These are phyloP conservation scores for Channa argus DNA, from an alignment of 2,113 vertebrate species.

Conservation along the genomic window DNA sequence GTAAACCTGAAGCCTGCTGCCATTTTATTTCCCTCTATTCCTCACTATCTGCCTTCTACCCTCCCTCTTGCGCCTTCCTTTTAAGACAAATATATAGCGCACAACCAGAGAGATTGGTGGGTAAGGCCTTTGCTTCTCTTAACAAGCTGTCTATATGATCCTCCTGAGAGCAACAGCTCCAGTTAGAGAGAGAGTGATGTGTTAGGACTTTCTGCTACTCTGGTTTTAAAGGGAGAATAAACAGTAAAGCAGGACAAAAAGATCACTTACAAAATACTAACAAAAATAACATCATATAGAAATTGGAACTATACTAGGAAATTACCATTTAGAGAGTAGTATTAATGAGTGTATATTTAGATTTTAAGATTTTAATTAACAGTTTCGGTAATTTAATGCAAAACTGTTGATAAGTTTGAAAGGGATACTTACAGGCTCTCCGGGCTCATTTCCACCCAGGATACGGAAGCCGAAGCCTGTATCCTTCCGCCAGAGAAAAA, in stretches of 20 bases:
- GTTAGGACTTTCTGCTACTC: conserved; percentile 31
- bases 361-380: neutral
- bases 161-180: conserved; percentile 58
- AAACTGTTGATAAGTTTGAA: conserved; percentile 20
- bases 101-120: conserved; percentile 54
- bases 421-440: conserved; percentile 92
- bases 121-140: conserved; percentile 58
- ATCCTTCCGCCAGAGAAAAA: conserved; percentile 99
- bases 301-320: neutral
- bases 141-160: conserved; percentile 66
- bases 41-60: conserved; percentile 39
- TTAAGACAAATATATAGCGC: conserved; percentile 58
- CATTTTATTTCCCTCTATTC: conserved; percentile 56
- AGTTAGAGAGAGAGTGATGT: conserved; percentile 48
- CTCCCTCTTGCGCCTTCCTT: conserved; percentile 27
- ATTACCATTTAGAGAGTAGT: neutral
- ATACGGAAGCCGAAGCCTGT: conserved; percentile 99
- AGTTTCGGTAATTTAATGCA: neutral
- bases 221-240: conserved; percentile 24
- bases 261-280: neutral
- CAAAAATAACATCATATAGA: conserved; percentile 9
- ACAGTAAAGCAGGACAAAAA: conserved; percentile 7
- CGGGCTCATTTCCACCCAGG: conserved; percentile 97
- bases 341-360: neutral
- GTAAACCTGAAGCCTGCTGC: conserved; percentile 45